Evolutionary conservation across 1,140 invertebrate species (phyloP), one percentile per base, ranked within the genome.

Genomic region (Gryllus bimaculatus): DNA sequence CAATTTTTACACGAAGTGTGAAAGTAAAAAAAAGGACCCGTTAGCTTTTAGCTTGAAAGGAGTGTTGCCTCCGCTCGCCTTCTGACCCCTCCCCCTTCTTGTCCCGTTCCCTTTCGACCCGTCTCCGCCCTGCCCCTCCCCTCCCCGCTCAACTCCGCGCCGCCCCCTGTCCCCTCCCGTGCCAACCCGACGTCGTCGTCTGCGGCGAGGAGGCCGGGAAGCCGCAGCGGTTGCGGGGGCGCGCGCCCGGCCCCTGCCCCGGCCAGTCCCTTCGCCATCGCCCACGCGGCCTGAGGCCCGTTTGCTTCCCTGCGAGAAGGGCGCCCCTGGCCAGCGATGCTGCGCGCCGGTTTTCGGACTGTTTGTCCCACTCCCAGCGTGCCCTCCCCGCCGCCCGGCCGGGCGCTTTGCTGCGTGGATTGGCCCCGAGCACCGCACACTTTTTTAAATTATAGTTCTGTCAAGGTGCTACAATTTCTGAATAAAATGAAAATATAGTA

Each of bases 401-500:
- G 54, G 54, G 54, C 54, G 54, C 54, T 66, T 66, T 66, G 54
- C 54, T 66, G 54, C 54, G 54, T 66, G 54, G 10, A 66, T 66
- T 66, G 10, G 10, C 18, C 54, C 54, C 54, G 10, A 13, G 10
- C 54, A 66, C 10, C 10, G 54, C 54, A 66, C 54, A 66, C 54
- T 66, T 66, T 66, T 66, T 66, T 66, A 66, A 66, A 66, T 18
- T 66, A 66, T 66, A 66, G 54, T 66, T 18, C 54, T 66, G 54
- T 66, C 54, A 66, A 66, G 54, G 54, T 66, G 54, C 54, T 66
- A 66, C 10, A 66, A 66, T 66, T 66, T 66, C 54, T 66, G 54
- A 66, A 66, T 66, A 66, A 66, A 66, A 66, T 66, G 54, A 66
- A 66, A 66, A 66, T 66, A 66, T 66, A 66, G 54, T 66, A 66